phyloP scores from a whole-genome alignment of 2,797 vertebrate genomes.

The Phyllotis vaccarum region DNA sequence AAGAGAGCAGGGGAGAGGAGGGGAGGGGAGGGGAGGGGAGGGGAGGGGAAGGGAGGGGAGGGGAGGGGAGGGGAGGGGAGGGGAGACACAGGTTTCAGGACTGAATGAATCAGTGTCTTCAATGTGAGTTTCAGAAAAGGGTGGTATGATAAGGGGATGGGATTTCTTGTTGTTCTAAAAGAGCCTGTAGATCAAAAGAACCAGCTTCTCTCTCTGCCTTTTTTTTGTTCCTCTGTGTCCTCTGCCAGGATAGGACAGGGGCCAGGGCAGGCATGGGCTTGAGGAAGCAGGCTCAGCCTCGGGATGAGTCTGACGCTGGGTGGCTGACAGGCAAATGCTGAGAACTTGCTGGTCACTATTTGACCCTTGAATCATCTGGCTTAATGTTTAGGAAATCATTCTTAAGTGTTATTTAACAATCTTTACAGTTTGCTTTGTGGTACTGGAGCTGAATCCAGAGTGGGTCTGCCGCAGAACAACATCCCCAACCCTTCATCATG shows the following conservation, averaged over 20 bases:
- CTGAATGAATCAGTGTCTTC: conserved; percentile 4
- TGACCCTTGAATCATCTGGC: background rate
- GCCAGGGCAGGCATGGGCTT: background rate
- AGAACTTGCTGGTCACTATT: background rate
- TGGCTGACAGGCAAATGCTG: background rate
- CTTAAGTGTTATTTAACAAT: background rate
- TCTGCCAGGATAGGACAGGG: background rate
- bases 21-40: background rate
- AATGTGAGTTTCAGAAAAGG: conserved; percentile 20
- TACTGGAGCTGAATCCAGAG: background rate
- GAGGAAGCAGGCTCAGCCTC: background rate
- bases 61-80: background rate
- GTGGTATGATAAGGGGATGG: background rate
- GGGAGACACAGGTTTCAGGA: background rate
- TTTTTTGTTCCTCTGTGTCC: background rate
- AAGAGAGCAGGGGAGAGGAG: background rate
- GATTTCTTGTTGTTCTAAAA: conserved; percentile 2
- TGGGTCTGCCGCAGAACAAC: background rate
- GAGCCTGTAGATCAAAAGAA: background rate
- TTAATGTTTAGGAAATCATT: background rate
- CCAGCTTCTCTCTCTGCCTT: background rate
- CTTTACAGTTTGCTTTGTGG: background rate
- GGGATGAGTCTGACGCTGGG: background rate
- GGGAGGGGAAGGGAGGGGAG: rapidly evolving
- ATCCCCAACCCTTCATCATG: background rate